Conservation (phyloP, 2,797 vertebrate genomes). For the Lacerta viridis region DNA sequence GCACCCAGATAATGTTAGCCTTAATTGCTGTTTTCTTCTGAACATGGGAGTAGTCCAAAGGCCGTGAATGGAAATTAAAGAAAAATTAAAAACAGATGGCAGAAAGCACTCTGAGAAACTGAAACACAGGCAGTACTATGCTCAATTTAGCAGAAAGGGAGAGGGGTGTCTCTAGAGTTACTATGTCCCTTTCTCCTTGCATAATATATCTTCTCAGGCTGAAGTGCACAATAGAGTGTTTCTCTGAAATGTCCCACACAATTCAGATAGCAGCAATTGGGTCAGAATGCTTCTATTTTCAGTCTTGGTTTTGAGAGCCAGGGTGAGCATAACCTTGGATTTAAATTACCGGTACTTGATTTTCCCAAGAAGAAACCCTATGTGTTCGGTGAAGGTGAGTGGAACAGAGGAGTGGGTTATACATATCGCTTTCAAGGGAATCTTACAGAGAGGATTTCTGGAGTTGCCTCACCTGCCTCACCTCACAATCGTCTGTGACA, state of each 20-base stretch:
- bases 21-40: conserved; percentile 79
- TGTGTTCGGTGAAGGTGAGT: conserved; percentile 33
- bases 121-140: conserved; percentile 68
- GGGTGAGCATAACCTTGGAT: conserved; percentile 52
- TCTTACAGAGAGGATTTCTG: background rate
- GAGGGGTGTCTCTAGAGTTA: conserved; percentile 42
- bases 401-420: background rate
- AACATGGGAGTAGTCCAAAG: conserved; percentile 75
- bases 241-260: conserved; percentile 38
- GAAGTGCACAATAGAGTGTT: conserved; percentile 58
- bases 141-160: conserved; percentile 65
- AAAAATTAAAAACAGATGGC: conserved; percentile 84
- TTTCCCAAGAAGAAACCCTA: conserved; percentile 48
- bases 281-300: background rate
- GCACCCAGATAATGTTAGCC: conserved; percentile 77
- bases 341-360: conserved; percentile 50
- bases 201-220: conserved; percentile 51
- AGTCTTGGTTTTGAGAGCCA: conserved; percentile 2
- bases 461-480: background rate
- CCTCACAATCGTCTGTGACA: no score
- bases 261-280: conserved; percentile 2
- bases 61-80: conserved; percentile 81
- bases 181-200: conserved; percentile 52
- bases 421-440: background rate
- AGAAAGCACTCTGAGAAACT: conserved; percentile 73